phyloP scores from a whole-genome alignment of 2,888 invertebrate species.

The Cephus pulcher region DNA sequence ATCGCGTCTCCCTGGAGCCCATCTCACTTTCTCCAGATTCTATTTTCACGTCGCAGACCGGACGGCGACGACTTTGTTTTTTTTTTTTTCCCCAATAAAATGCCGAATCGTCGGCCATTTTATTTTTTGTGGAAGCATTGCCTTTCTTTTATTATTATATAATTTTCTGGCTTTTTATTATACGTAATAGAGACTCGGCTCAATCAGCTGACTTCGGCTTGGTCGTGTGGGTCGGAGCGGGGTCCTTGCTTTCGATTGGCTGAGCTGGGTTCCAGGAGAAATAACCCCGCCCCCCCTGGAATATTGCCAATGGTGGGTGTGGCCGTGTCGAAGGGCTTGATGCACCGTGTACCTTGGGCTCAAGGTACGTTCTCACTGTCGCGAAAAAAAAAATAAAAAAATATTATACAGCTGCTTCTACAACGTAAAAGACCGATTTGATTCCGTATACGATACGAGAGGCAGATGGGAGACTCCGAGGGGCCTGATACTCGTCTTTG shows the following conservation, averaged over 20 bases:
- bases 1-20: constrained; percentile 45
- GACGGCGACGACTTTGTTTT: constrained; percentile 17
- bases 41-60: background rate
- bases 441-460: background rate
- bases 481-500: background rate
- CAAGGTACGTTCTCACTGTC: background rate
- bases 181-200: no score
- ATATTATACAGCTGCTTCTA: background rate
- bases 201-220: no score
- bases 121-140: background rate
- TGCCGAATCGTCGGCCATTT: background rate
- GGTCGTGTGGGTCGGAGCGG: background rate
- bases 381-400: background rate
- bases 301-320: background rate
- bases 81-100: background rate
- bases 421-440: background rate
- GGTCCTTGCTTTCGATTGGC: background rate
- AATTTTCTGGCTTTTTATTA: no score
- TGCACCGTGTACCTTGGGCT: background rate
- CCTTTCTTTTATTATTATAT: background rate
- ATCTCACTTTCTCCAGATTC: constrained; percentile 52
- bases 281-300: background rate
- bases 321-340: constrained; percentile 11
- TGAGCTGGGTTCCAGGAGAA: background rate
- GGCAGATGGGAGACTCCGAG: background rate